Evolutionary conservation across 64 coral and sea anemone genomes (phyloP).

Genomic region (Orbicella faveolata): DNA sequence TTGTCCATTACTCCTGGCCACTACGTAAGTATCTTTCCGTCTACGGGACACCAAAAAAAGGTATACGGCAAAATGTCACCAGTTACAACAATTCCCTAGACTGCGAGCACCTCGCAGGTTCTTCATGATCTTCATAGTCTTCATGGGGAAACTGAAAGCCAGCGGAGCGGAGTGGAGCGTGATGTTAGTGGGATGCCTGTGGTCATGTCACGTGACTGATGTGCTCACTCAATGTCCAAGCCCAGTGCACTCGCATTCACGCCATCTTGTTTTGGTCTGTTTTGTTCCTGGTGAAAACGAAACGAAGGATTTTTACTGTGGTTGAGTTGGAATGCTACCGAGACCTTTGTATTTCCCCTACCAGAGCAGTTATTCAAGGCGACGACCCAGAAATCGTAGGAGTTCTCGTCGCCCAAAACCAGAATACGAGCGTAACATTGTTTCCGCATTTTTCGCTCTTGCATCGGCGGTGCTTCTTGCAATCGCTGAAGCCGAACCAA

Average conservation of each 20-base stretch:
- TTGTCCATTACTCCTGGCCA: no score
- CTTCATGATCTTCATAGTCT: no score
- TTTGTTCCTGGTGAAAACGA: background rate
- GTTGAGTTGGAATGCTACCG: constrained; percentile 50
- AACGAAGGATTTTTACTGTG: background rate
- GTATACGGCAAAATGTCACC: no score
- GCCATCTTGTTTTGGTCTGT: constrained; percentile 27
- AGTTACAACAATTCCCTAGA: no score
- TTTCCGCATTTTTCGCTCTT: constrained; percentile 99
- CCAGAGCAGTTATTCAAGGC: constrained; percentile 49
- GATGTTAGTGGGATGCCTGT: no score
- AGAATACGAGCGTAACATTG: constrained; percentile 85
- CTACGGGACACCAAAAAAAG: no score
- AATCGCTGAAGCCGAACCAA: constrained; percentile 88
- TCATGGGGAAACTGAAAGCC: no score
- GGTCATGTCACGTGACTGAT: background rate
- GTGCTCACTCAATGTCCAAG: background rate
- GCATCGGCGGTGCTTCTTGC: constrained; percentile 88
- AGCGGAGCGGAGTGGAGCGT: no score
- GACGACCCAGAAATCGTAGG: constrained; percentile 63
- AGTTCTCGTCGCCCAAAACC: constrained; percentile 81
- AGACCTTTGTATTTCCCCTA: constrained; percentile 56
- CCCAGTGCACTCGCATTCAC: background rate
- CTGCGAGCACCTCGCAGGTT: no score
- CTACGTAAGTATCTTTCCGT: no score